Evolutionary conservation across 2,888 invertebrate species (phyloP).

Genomic region (Mythimna lalbum): DNA sequence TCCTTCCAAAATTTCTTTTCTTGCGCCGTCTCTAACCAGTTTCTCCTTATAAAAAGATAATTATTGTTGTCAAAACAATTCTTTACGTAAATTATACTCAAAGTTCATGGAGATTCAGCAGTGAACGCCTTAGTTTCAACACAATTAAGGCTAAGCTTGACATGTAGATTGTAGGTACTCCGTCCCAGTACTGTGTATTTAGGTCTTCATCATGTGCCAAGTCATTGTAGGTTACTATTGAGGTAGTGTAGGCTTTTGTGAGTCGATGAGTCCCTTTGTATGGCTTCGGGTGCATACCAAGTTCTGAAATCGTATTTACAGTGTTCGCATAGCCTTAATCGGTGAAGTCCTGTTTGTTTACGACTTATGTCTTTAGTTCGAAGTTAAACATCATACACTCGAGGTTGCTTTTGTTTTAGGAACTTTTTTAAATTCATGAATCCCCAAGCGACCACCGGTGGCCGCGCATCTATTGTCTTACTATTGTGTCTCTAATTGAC

Average conservation of each 20-base stretch:
- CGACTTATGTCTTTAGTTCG: slow-evolving; percentile 1
- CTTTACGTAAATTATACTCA: not conserved
- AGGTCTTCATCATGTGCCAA: slow-evolving; percentile 1
- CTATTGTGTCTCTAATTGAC: too few species aligned
- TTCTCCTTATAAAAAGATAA: too few species aligned
- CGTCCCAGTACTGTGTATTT: slow-evolving; percentile 2
- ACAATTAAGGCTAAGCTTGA: not conserved
- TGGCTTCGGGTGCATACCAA: slow-evolving; percentile 21
- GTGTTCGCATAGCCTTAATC: slow-evolving; percentile 36
- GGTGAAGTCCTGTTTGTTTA: slow-evolving; percentile 19
- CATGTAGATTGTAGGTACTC: not conserved
- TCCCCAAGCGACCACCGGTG: too few species aligned
- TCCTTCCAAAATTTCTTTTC: too few species aligned
- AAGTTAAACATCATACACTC: too few species aligned
- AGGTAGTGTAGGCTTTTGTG: not conserved
- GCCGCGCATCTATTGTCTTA: too few species aligned
- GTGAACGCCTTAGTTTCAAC: not conserved
- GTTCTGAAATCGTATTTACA: slow-evolving; percentile 42
- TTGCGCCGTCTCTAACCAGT: too few species aligned
- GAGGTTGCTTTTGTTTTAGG: too few species aligned
- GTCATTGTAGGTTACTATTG: not conserved
- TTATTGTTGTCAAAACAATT: too few species aligned
- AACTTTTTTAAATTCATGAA: too few species aligned
- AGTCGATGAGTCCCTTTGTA: slow-evolving; percentile 17
- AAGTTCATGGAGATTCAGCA: not conserved